Conservation (phyloP, 2,113 vertebrate genomes). For the Scomber scombrus region DNA sequence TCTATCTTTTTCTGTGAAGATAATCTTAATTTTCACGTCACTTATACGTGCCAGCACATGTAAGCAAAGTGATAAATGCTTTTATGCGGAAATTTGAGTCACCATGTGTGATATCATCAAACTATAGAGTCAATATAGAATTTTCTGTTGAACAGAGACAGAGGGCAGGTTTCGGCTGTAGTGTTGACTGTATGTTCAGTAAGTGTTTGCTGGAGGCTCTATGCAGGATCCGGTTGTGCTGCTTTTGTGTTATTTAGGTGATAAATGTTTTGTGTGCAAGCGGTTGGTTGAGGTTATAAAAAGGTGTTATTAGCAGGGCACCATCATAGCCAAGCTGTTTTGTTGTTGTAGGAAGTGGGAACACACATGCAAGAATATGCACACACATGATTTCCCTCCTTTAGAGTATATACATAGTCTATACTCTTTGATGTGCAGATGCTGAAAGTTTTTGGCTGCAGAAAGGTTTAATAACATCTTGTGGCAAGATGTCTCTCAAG, state of each 20-base stretch:
- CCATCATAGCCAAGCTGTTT: constrained; percentile 39
- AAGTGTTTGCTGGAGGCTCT: constrained; percentile 74
- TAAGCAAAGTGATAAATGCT: background rate
- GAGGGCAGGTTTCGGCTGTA: constrained; percentile 34
- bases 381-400: background rate
- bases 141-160: constrained; percentile 2
- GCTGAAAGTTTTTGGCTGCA: constrained; percentile 9
- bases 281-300: constrained; percentile 67
- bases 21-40: fast-evolving
- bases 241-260: constrained; percentile 73
- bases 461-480: constrained; percentile 28
- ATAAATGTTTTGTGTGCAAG: constrained; percentile 70
- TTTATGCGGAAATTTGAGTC: background rate
- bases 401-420: background rate
- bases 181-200: constrained; percentile 50
- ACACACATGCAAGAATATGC: background rate
- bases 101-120: background rate
- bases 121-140: background rate
- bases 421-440: constrained; percentile 41
- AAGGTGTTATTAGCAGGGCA: constrained; percentile 46
- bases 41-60: background rate
- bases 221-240: constrained; percentile 75
- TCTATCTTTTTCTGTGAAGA: background rate
- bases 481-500: constrained; percentile 22
- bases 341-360: constrained; percentile 43